These are phyloP conservation scores for Euschistus heros DNA, from an alignment of 1,140 invertebrate species.

Conservation along the genomic window DNA sequence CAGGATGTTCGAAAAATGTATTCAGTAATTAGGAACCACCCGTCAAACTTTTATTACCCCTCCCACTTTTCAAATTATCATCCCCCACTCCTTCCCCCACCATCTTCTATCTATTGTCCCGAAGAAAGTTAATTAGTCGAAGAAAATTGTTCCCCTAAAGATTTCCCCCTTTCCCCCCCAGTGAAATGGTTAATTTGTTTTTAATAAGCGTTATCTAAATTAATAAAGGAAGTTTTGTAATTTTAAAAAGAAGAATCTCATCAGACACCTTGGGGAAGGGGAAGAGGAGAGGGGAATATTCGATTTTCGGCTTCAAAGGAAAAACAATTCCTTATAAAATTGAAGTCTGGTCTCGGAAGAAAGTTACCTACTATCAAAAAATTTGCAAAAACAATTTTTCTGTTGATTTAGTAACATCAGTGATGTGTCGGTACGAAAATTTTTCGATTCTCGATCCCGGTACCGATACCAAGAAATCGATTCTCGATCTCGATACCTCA, in stretches of 20 bases:
- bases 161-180: not conserved
- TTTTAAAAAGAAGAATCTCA: conserved; percentile 3
- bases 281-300: too few relatives aligned
- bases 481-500: too few relatives aligned
- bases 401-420: too few relatives aligned
- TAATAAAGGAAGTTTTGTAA: conserved; percentile 18
- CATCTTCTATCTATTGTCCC: not conserved
- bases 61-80: not conserved
- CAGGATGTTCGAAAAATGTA: not conserved
- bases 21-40: not conserved
- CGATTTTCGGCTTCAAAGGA: too few relatives aligned
- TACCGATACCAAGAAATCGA: too few relatives aligned
- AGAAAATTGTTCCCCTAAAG: conserved; percentile 16
- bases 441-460: too few relatives aligned
- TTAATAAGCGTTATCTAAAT: conserved; percentile 18
- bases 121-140: conserved; percentile 19
- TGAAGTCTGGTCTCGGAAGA: too few relatives aligned
- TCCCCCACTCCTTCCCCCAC: not conserved
- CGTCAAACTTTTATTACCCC: not conserved
- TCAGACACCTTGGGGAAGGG: too few relatives aligned
- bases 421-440: too few relatives aligned
- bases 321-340: too few relatives aligned
- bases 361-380: too few relatives aligned
- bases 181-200: conserved; percentile 15
- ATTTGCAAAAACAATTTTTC: too few relatives aligned